Evolutionary conservation across 2,113 vertebrate genomes (phyloP), one percentile per base, ranked within the genome.

Genomic region (Nasalis larvatus): DNA sequence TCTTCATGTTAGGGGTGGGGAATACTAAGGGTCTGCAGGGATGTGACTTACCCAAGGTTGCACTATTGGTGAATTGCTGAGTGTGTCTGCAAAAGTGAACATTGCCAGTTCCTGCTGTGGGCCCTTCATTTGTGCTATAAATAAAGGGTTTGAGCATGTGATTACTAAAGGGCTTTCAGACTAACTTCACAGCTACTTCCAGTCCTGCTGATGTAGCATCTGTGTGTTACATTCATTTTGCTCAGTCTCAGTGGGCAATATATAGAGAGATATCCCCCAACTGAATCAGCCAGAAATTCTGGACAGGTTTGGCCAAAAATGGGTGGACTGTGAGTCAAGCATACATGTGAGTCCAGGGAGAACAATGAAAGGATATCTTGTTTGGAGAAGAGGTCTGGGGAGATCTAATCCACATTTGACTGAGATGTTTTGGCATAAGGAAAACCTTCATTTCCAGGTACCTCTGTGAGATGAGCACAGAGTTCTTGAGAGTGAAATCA

Each of bases 201-300:
- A 96, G 96, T 85, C 98, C 96, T 97, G 96, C 97, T 98, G 98
- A 98, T 12, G 10, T 63, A 97, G 95, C 97, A 97, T 98, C 98
- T 98, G 97, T 97, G 97, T 97, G 93, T 97, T 96, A 88, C 89
- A 92, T 97, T 94, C 97, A 96, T 92, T 97, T 85, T 88, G 95
- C 89, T 78, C 32, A 27, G 40, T 91, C 95, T 98, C 94, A 95
- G 92, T 97, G 96, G 97, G 95, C 87, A 94, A 54, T 54, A 30
- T 84, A 86, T 96, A 96, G 92, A 98, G 77, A 94, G 66, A 93
- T 42, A 37, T 12, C 86, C 52, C 76, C 76, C 80, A 90, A 68
- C 69, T 94, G 95, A 88, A 58, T 47, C 80, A 89, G 74, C 37
- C 56, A 82, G 77, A 94, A 95, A 95, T 81, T 60, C 40, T 87